Evolutionary conservation across 2,113 vertebrate genomes (phyloP), one percentile per base, ranked within the genome.

Genomic region (Microtus oregoni): DNA sequence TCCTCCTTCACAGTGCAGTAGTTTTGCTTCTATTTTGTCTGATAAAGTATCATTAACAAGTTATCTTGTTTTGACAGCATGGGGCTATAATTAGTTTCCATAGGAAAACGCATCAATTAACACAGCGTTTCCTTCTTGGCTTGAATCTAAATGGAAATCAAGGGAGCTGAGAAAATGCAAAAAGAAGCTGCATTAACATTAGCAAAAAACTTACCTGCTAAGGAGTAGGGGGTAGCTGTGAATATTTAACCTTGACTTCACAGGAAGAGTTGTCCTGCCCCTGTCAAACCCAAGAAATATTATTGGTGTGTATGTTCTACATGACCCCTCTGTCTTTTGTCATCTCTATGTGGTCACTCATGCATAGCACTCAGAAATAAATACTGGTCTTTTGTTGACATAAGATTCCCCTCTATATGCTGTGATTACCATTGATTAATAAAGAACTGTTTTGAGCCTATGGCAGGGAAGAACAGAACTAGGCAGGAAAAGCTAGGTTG

Each of bases 91-190:
- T 97, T 95, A 96, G 91, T 93, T 96, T 96, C 89, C 95, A 78
- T 83, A 87, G n/a, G 93, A 97, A 97, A 98, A 96, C 91, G 91
- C 52, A 93, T 86, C 97, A 97, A 95, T 98, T 98, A 97, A 90
- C 92, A 93, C 41, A 90, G 67, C 61, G 35, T 94, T 96, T 90
- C 47, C 65, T 97, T 96, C 90, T 97, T 97, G 89, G 89, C 81
- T 87, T 87, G 89, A 89, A 85, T 91, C 55, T 94, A 94, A 95
- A 95, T 91, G 68, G 47, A 94, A 91, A 70, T 35, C 70, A n/a
- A 96, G 72, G 93, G 94, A 91, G 12, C 79, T 92, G 72, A 96
- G 78, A 95, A 96, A 92, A 95, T 93, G 26, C 86, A 85, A 61
- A 91, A 92, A 68, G n/a, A 70, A 3, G 50, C 55, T 89, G 11